Conservation (phyloP, 2,797 vertebrate species). For the Oreonectes daqikongensis region DNA sequence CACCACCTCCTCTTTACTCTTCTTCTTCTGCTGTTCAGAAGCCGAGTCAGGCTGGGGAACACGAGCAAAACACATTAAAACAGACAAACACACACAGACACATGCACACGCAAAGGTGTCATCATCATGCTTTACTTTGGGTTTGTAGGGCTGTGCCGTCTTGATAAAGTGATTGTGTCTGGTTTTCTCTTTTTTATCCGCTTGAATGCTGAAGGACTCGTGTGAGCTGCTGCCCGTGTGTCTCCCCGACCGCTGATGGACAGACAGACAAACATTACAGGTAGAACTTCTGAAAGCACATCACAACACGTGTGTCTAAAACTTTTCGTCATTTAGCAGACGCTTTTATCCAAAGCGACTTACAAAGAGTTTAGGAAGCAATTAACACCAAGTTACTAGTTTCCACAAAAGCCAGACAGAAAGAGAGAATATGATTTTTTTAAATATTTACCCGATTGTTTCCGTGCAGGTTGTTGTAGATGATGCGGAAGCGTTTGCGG, state of each 20-base stretch:
- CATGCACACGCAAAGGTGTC: not conserved
- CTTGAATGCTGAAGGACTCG: constrained; percentile 93
- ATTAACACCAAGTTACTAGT: too few relatives aligned
- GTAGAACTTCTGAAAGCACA: not conserved
- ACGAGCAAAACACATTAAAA: not conserved
- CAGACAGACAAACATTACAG: constrained; percentile 29
- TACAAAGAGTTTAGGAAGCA: too few relatives aligned
- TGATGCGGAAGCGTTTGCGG: constrained; percentile 93
- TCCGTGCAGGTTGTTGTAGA: constrained; percentile 97
- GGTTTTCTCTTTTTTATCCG: constrained; percentile 97
- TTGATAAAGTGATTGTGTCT: constrained; percentile 99
- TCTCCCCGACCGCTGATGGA: constrained; percentile 85
- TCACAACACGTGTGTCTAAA: too few relatives aligned
- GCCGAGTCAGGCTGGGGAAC: constrained; percentile 81
- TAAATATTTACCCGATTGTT: constrained; percentile 93
- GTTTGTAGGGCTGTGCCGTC: constrained; percentile 98
- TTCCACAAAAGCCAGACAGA: too few relatives aligned
- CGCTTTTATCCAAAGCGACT: too few relatives aligned
- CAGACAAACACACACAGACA: not conserved
- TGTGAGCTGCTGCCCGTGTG: constrained; percentile 85
- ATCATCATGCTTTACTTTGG: constrained; percentile 79
- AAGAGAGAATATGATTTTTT: too few relatives aligned
- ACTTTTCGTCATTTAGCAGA: too few relatives aligned
- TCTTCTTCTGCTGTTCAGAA: constrained; percentile 91
- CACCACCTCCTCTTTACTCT: constrained; percentile 95